Evolutionary conservation across 2,888 invertebrate genomes (phyloP), one percentile per base, ranked within the genome.

Genomic region (Scotopteryx bipunctaria): DNA sequence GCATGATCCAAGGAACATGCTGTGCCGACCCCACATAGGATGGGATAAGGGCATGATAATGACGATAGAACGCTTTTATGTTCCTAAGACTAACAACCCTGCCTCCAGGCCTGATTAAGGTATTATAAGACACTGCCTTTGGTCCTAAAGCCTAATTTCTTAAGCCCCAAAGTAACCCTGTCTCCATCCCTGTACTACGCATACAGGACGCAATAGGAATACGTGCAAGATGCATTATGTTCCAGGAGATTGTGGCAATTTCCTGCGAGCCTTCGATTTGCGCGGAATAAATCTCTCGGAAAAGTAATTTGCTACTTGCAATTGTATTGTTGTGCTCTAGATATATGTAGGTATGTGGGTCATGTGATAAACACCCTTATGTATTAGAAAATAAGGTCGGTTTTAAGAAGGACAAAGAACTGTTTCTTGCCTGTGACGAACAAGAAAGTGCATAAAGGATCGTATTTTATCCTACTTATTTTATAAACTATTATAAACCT

Each of bases 161-260:
- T n/a, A n/a, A n/a, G n/a, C n/a, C n/a, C n/a, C n/a, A n/a, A n/a
- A n/a, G n/a, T n/a, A n/a, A n/a, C n/a, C 37, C 46, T 46, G 6
- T 2, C 0, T 45, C 36, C 46, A 16, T 1, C 36, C 29, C 47
- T 47, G 42, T 15, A 5, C 17, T 41, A 25, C 19, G 5, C 32
- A 47, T 36, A 32, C 32, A 41, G 50, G 41, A 50, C 16, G 41
- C 27, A 36, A 42, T 43, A 42, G 55, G 52, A 57, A 59, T 52
- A 55, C 56, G 59, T 57, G 48, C 57, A 47, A 53, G 40, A 55
- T 51, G 52, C 59, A 61, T 61, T 61, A 59, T 50, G 44, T 38
- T 47, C 47, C 43, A 32, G 44, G 47, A 37, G 40, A 50, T 52
- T 55, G 42, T 32, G 21, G 52, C 41, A 58, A 61, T 59, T 49